Evolutionary conservation across 2,113 vertebrate species (phyloP), one percentile per base, ranked within the genome.

Genomic region (Dolichallabes microphthalmus): DNA sequence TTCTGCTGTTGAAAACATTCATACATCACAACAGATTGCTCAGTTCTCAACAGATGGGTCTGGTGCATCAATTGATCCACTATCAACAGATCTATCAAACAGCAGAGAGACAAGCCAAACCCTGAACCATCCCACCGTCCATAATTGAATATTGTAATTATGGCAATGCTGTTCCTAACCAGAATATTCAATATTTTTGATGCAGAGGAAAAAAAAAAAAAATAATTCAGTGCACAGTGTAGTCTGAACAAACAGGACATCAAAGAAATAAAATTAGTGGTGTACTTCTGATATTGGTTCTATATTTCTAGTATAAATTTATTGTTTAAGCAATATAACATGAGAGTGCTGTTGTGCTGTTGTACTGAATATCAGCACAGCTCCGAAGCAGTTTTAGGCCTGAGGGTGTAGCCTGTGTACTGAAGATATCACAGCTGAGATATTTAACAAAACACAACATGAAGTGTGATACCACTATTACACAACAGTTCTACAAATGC

Each of bases 111-210:
- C 9, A 77, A 25, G 73, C 82, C 68, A 85, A 76, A 53, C 39
- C 22, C n/a, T 50, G 22, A 50, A 17, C 32, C 25, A 5, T 25
- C 32, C 27, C 60, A 45, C 50, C 20, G 55, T 66, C 53, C 35
- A 61, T 82, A 85, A 85, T 73, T 61, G 73, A 74, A 50, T 45
- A 75, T 17, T 75, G 35, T 83, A 25, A 75, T 83, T 58, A 74
- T 60, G 39, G 68, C 55, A 39, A 19, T 32, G 52, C 57, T 74
- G 39, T 77, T 80, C 53, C 58, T 61, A 27, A 52, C 35, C 4
- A 60, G 82, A 87, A 64, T 83, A 77, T 71, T 84, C 27, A 84
- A 58, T 30, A 32, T 57, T 86, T 82, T 50, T 75, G 81, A 76
- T 35, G 11, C 76, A n/a, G n/a, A n/a, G 69, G 22, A 20, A 69